Evolutionary conservation across 2,797 vertebrate genomes (phyloP), one percentile per base, ranked within the genome.

Genomic region (Oryzias sinensis): DNA sequence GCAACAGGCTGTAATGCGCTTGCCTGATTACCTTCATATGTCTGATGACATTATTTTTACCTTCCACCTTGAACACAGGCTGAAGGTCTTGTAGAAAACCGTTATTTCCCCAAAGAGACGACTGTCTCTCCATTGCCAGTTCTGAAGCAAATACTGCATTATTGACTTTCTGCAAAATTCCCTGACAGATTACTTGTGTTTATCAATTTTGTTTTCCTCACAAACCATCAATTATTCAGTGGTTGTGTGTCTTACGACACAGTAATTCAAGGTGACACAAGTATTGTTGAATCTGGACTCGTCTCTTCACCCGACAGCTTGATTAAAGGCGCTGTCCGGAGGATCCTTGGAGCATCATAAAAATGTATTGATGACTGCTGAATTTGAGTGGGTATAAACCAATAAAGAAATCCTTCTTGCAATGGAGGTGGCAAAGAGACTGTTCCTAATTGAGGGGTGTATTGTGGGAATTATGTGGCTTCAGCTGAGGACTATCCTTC

Each of bases 21-120:
- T 42, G 57, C 74, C 76, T 86, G 76, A 87, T 87, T 83, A 81
- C 72, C 20, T 47, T 43, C 66, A 69, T 66, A 56, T 22, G 72
- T 83, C 71, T 83, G 86, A 77, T 87, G 87, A 81, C 76, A 84
- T 91, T 88, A 82, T 79, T 47, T 83, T 82, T 84, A 68, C 79
- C 72, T 80, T 85, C 80, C 83, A 81, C 84, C 81, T 89, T 87
- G 80, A 85, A 82, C 77, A 64, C 73, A 79, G 74, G 49, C 77
- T 81, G 85, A 89, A 90, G 84, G 84, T 80, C 79, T 79, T 52
- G 1, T 63, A 65, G 69, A 59, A 72, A 79, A 65, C 43, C 4
- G 27, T 83, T 85, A 88, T 89, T 89, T 90, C 86, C 88, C 85
- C 42, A 51, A 61, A 82, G 85, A 84, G 48, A 33, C 18, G 65